Conservation (phyloP, 1,140 invertebrate species). For the Drosophila virilis region DNA sequence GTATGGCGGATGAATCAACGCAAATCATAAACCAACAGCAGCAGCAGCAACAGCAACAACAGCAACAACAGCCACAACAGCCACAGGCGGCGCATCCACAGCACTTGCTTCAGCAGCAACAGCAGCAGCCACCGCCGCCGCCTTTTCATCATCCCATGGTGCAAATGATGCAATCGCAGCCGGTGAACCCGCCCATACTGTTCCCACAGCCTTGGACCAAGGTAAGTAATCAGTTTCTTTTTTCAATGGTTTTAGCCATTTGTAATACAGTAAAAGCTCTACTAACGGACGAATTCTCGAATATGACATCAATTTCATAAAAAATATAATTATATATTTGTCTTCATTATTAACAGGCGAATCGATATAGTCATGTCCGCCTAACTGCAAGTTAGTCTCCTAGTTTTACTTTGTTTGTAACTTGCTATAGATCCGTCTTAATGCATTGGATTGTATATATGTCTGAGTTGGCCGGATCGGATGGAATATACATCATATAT, state of each 20-base stretch:
- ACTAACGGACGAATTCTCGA: no score
- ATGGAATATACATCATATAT: no score
- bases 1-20: constrained; percentile 56
- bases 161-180: constrained; percentile 65
- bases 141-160: constrained; percentile 52
- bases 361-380: no score
- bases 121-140: constrained; percentile 33
- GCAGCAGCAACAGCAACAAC: constrained; percentile 31
- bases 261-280: neutral
- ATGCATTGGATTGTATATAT: no score
- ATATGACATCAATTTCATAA: no score
- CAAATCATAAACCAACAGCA: constrained; percentile 46
- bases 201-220: constrained; percentile 73
- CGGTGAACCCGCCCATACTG: constrained; percentile 64
- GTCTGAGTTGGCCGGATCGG: no score
- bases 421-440: no score
- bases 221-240: constrained; percentile 32
- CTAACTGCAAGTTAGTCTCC: no score
- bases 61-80: constrained; percentile 46
- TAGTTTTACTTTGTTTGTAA: no score
- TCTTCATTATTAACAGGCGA: no score
- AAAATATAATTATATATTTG: no score
- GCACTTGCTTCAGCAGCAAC: constrained; percentile 26
- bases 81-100: constrained; percentile 14
- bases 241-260: neutral